These are phyloP conservation scores for Thaumatotibia leucotreta DNA, from an alignment of 1,140 invertebrate genomes.

Conservation along the genomic window DNA sequence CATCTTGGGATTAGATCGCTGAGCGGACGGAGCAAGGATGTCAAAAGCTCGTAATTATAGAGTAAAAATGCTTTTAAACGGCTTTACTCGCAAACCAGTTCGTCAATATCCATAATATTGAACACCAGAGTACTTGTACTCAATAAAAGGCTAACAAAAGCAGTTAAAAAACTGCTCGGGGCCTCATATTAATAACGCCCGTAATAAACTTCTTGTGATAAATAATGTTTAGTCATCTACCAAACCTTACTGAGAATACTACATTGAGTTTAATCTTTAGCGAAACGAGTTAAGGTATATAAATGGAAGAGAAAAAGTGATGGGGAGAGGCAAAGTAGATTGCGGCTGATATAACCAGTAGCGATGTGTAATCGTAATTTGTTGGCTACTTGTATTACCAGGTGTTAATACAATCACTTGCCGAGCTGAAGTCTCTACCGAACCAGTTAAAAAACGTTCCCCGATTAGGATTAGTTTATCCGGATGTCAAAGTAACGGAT, in stretches of 20 bases:
- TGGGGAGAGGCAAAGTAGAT: not conserved
- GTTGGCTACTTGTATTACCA: constrained; percentile 63
- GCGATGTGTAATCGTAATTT: constrained; percentile 56
- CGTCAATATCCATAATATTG: constrained; percentile 15
- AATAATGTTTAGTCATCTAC: not conserved
- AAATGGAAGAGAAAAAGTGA: not conserved
- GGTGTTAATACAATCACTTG: constrained; percentile 3
- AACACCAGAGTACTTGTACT: constrained; percentile 25
- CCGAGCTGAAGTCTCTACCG: not conserved
- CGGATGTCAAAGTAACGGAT: not conserved
- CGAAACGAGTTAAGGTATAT: not conserved
- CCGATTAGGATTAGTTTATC: not conserved
- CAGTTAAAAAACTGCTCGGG: constrained; percentile 15
- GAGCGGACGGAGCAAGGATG: too few relatives aligned
- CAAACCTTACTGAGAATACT: not conserved
- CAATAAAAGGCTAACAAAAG: constrained; percentile 55
- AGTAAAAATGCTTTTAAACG: too few relatives aligned
- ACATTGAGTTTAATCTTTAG: not conserved
- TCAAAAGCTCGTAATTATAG: too few relatives aligned
- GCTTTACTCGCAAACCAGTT: not conserved
- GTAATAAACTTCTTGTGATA: constrained; percentile 48
- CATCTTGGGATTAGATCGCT: too few relatives aligned
- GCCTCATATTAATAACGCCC: constrained; percentile 21
- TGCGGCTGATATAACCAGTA: constrained; percentile 23
- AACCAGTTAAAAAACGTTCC: not conserved